Conservation (phyloP, 2,113 vertebrate genomes). For the Upupa epops region DNA sequence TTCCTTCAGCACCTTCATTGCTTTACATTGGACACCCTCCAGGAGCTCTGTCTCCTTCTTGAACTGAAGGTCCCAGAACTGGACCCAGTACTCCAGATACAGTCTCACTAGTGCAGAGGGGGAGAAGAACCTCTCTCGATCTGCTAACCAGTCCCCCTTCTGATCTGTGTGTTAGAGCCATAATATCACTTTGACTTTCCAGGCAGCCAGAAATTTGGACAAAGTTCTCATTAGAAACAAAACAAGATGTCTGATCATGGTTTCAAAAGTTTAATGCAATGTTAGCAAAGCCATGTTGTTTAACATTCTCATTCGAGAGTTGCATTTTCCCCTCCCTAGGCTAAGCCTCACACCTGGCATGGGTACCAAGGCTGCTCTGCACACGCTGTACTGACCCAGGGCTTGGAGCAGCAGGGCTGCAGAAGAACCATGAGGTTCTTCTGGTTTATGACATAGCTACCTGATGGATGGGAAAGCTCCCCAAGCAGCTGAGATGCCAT, state of each 20-base stretch:
- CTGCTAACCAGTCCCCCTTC: too few relatives aligned
- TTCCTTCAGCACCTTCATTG: too few relatives aligned
- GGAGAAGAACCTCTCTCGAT: too few relatives aligned
- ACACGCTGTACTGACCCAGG: accelerated
- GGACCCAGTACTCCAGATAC: too few relatives aligned
- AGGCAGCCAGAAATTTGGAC: neutral
- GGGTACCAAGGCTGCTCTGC: accelerated
- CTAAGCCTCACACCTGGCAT: neutral
- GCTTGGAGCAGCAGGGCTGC: neutral
- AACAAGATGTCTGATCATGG: accelerated
- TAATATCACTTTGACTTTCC: neutral
- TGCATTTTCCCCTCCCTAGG: neutral
- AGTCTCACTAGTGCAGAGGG: too few relatives aligned
- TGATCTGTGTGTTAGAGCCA: neutral
- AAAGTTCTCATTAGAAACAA: neutral
- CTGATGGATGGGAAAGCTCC: accelerated
- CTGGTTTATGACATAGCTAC: neutral
- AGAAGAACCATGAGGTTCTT: too few relatives aligned
- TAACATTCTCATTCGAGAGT: neutral
- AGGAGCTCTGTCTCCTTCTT: too few relatives aligned
- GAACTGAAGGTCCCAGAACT: too few relatives aligned
- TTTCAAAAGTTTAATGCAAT: neutral
- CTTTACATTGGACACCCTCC: too few relatives aligned
- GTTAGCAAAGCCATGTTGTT: neutral
- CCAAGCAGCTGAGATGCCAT: neutral